Evolutionary conservation across 2,888 invertebrate species (phyloP).

Genomic region (Campaea margaritaria): DNA sequence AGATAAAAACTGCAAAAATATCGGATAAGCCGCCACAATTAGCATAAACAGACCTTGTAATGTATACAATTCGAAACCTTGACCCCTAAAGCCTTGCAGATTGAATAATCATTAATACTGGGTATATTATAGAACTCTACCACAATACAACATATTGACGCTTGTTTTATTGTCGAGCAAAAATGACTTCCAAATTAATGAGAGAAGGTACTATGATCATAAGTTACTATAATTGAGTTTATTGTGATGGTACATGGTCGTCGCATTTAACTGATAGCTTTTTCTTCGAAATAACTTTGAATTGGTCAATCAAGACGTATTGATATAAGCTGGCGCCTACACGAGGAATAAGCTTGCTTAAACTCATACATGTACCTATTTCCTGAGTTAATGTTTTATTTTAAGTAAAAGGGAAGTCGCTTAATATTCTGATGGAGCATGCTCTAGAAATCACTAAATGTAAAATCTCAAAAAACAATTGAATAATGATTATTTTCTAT

Average conservation of each 20-base stretch:
- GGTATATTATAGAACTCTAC: slow-evolving; percentile 6
- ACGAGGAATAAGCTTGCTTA: no score
- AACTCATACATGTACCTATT: no score
- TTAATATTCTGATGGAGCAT: no score
- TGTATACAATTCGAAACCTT: slow-evolving; percentile 18
- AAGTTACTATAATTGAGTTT: background rate
- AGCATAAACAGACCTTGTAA: slow-evolving; percentile 27
- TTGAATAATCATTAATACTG: slow-evolving; percentile 14
- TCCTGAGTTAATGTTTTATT: no score
- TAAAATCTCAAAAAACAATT: no score
- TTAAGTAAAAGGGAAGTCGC: no score
- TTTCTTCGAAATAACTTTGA: slow-evolving; percentile 23
- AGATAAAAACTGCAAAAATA: background rate
- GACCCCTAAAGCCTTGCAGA: slow-evolving; percentile 27
- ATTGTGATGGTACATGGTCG: slow-evolving; percentile 9
- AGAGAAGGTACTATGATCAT: slow-evolving; percentile 3
- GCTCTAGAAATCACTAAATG: no score
- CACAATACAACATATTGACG: background rate
- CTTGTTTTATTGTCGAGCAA: background rate
- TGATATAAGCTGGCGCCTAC: slow-evolving; percentile 5
- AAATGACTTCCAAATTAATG: background rate
- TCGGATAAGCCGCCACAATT: slow-evolving; percentile 5
- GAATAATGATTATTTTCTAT: no score
- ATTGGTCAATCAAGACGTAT: slow-evolving; percentile 21
- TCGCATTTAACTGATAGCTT: slow-evolving; percentile 14